A percentile compares a stretch with the other conserved stretches of the same genome.
Conservation (phyloP, 2,113 vertebrate species). For the Leiothrix lutea region DNA sequence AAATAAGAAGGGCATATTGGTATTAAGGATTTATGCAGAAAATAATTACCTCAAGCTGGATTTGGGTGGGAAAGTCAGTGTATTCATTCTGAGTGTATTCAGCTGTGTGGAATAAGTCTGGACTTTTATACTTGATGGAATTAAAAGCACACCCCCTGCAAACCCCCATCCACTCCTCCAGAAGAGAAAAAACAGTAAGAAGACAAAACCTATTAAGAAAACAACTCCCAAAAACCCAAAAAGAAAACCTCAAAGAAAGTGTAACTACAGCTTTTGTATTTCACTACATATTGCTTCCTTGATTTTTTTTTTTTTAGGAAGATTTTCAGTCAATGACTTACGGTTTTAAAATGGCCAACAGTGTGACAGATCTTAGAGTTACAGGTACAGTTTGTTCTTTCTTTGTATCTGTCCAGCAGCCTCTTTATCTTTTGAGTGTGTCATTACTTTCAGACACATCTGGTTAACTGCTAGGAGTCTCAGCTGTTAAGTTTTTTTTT, state of each 20-base stretch:
- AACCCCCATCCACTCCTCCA: neutral
- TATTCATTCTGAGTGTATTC: neutral
- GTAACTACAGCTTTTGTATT: neutral
- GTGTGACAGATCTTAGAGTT: conserved; percentile 95
- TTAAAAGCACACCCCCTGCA: neutral
- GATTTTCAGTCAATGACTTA: conserved; percentile 99
- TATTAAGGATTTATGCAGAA: neutral
- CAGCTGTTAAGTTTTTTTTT: neutral
- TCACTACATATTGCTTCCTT: neutral
- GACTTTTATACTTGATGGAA: neutral
- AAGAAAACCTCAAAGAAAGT: neutral
- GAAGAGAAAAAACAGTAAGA: neutral
- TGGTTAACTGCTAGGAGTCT: neutral
- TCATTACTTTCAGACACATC: neutral
- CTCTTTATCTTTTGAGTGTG: neutral
- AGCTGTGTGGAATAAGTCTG: neutral
- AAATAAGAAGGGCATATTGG: neutral
- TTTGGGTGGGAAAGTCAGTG: neutral
- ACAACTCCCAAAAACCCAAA: neutral
- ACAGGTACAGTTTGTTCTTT: conserved; percentile 81
- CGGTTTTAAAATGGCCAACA: conserved; percentile 99
- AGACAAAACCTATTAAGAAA: neutral
- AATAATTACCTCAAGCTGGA: neutral
- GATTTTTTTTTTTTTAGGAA: conserved; percentile 78
- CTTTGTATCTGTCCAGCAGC: neutral